These are phyloP conservation scores for Brienomyrus longianalis DNA, from an alignment of 2,113 vertebrate species.

Conservation along the genomic window DNA sequence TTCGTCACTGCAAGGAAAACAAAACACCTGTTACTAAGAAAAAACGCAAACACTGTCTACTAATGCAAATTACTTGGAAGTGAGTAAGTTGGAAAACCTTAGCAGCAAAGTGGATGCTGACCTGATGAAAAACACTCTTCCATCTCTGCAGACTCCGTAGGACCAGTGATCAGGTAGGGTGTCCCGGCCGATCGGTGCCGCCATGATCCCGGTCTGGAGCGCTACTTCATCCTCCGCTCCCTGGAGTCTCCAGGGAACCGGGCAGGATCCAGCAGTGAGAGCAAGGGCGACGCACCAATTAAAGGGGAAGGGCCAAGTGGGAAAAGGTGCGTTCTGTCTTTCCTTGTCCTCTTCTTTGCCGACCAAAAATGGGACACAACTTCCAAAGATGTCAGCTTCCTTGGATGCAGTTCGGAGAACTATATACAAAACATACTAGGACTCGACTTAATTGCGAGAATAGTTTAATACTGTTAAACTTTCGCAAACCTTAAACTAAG, in stretches of 20 bases:
- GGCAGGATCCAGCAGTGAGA: conserved; percentile 39
- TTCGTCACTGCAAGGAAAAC: conserved; percentile 74
- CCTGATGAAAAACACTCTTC: conserved; percentile 91
- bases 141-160: conserved; percentile 84
- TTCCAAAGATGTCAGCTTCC: background rate
- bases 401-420: background rate
- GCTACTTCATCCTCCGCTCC: conserved; percentile 41
- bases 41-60: background rate
- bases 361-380: conserved; percentile 20
- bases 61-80: background rate
- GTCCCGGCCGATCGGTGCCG: conserved; percentile 78
- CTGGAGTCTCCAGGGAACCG: conserved; percentile 54
- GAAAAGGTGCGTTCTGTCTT: conserved; percentile 22
- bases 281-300: conserved; percentile 54
- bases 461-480: background rate
- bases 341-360: conserved; percentile 24
- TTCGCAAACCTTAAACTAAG: background rate
- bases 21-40: conserved; percentile 67
- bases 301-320: conserved; percentile 56
- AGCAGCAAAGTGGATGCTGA: conserved; percentile 50
- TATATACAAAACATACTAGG: background rate
- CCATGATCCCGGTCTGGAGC: conserved; percentile 71
- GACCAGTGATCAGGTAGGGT: conserved; percentile 87
- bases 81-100: background rate
- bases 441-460: background rate